These are phyloP conservation scores for Drosophila subobscura DNA, from an alignment of 1,140 invertebrate species.

Conservation along the genomic window DNA sequence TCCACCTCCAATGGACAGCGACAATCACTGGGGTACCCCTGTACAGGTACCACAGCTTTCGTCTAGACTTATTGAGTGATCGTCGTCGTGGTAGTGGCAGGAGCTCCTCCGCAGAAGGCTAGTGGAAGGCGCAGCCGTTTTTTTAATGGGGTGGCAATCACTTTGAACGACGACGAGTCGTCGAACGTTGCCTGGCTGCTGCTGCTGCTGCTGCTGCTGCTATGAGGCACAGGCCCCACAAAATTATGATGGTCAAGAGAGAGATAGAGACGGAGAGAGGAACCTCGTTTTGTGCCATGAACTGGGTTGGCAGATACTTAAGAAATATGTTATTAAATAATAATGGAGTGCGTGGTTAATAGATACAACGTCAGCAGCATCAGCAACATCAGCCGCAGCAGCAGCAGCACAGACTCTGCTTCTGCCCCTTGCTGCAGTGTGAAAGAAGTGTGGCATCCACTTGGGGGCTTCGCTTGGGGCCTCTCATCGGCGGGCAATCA, in stretches of 20 bases:
- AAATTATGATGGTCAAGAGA: constrained; percentile 81
- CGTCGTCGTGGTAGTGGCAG: constrained; percentile 62
- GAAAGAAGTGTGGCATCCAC: constrained; percentile 72
- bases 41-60: constrained; percentile 61
- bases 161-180: constrained; percentile 74
- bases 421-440: constrained; percentile 45
- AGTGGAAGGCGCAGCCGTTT: constrained; percentile 73
- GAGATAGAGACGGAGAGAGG: constrained; percentile 36
- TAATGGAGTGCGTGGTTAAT: constrained; percentile 82
- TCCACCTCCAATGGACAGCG: constrained; percentile 28
- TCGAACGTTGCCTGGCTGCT: constrained; percentile 28
- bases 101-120: constrained; percentile 53
- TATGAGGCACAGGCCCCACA: constrained; percentile 49
- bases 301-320: constrained; percentile 82
- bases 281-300: constrained; percentile 76
- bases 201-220: neutral
- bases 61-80: constrained; percentile 82
- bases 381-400: constrained; percentile 32
- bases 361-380: constrained; percentile 71
- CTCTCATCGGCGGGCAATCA: constrained; percentile 57
- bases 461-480: constrained; percentile 37
- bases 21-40: constrained; percentile 67
- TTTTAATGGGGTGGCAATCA: constrained; percentile 83
- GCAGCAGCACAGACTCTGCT: constrained; percentile 46
- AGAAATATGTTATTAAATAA: constrained; percentile 83